These are phyloP conservation scores for Speoplatyrhinus poulsoni DNA, from an alignment of 2,113 vertebrate species.

Conservation along the genomic window DNA sequence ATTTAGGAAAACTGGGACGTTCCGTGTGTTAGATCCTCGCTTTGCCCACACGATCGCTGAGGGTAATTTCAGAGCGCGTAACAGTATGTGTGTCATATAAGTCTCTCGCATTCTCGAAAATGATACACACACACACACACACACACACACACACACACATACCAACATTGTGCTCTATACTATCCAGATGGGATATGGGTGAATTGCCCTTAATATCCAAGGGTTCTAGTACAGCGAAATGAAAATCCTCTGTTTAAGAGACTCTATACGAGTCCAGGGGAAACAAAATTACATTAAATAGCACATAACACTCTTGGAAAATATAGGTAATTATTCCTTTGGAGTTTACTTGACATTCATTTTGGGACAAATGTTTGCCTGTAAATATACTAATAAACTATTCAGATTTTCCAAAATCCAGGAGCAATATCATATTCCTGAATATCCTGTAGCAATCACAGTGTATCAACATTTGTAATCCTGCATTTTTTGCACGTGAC, in stretches of 20 bases:
- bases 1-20: conserved; percentile 66
- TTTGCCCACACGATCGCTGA: conserved; percentile 32
- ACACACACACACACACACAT: conserved; percentile 15
- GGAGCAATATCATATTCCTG: conserved; percentile 52
- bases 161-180: conserved; percentile 14
- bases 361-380: conserved; percentile 32
- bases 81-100: conserved; percentile 38
- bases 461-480: conserved; percentile 58
- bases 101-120: conserved; percentile 18
- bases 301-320: conserved; percentile 12
- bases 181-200: conserved; percentile 39
- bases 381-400: conserved; percentile 43
- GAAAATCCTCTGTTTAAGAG: conserved; percentile 34
- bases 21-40: conserved; percentile 35
- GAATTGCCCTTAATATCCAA: background rate
- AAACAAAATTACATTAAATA: conserved; percentile 27
- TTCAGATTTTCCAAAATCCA: conserved; percentile 34
- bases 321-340: conserved; percentile 17
- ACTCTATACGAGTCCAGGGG: background rate
- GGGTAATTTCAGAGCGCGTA: conserved; percentile 48
- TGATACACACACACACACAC: background rate
- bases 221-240: conserved; percentile 21
- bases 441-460: conserved; percentile 43
- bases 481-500: background rate
- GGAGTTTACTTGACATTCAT: conserved; percentile 14